Evolutionary conservation across 2,888 invertebrate genomes (phyloP).

Genomic region (Dorcus hopei): DNA sequence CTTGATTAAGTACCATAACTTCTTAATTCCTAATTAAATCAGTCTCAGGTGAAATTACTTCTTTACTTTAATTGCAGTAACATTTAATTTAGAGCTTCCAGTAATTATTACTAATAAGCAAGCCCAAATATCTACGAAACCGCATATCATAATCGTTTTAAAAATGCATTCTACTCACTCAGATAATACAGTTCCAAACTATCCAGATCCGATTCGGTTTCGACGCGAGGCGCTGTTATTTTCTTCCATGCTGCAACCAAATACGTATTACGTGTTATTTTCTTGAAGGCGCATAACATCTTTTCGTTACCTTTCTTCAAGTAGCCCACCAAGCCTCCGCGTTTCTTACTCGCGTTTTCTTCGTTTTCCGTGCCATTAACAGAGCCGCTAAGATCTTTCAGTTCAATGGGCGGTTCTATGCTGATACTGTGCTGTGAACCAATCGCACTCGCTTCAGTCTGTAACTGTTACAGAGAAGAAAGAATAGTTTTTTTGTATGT

Average conservation of each 20-base stretch:
- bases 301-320: conserved; percentile 12
- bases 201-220: conserved; percentile 33
- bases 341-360: conserved; percentile 4
- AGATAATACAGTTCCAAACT: conserved; percentile 38
- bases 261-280: neutral
- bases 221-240: conserved; percentile 29
- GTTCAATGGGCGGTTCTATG: conserved; percentile 4
- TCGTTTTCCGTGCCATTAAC: conserved; percentile 9
- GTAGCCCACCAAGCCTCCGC: conserved; percentile 11
- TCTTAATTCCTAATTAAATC: too few species aligned
- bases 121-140: too few species aligned
- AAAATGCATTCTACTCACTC: conserved; percentile 28
- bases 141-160: too few species aligned
- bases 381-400: conserved; percentile 8
- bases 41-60: too few species aligned
- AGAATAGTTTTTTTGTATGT: too few species aligned
- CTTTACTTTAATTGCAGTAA: too few species aligned
- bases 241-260: conserved; percentile 33
- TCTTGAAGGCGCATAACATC: neutral
- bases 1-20: too few species aligned
- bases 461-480: neutral
- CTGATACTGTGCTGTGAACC: neutral
- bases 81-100: too few species aligned
- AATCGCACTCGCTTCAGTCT: neutral
- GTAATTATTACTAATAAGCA: too few species aligned